Evolutionary conservation across 1,140 invertebrate genomes (phyloP).

Genomic region (Archegozetes longisetosus): DNA sequence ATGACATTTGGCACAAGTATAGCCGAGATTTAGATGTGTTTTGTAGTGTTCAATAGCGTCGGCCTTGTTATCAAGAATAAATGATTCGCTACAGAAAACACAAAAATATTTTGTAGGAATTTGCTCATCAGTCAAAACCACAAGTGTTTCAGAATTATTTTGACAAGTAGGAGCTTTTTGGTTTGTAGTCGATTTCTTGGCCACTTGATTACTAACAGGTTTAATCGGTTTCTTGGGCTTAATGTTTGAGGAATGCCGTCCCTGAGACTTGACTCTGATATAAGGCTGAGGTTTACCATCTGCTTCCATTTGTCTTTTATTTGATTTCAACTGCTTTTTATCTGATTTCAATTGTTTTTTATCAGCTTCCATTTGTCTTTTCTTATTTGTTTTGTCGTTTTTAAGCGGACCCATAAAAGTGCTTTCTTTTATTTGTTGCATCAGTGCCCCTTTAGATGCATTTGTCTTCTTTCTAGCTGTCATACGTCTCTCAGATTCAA

Average conservation of each 20-base stretch:
- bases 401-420: not conserved
- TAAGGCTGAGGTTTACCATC: not conserved
- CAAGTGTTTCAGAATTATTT: no score
- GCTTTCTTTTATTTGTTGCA: not conserved
- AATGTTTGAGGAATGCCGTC: not conserved
- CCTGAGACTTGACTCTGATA: not conserved
- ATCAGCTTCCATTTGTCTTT: not conserved
- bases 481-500: no score
- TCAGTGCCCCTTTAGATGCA: not conserved
- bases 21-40: not conserved
- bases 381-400: not conserved
- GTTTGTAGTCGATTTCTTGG: not conserved
- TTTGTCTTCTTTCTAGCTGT: not conserved
- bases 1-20: not conserved
- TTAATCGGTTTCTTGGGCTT: not conserved
- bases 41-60: not conserved
- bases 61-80: not conserved
- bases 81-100: not conserved
- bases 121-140: not conserved
- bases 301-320: not conserved
- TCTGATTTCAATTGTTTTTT: not conserved
- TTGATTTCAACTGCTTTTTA: not conserved
- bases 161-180: not conserved
- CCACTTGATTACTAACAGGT: not conserved
- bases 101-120: not conserved